These are phyloP conservation scores for zebrafish (Danio rerio) DNA, from an alignment of 2,113 vertebrate genomes.

Conservation along the genomic window DNA sequence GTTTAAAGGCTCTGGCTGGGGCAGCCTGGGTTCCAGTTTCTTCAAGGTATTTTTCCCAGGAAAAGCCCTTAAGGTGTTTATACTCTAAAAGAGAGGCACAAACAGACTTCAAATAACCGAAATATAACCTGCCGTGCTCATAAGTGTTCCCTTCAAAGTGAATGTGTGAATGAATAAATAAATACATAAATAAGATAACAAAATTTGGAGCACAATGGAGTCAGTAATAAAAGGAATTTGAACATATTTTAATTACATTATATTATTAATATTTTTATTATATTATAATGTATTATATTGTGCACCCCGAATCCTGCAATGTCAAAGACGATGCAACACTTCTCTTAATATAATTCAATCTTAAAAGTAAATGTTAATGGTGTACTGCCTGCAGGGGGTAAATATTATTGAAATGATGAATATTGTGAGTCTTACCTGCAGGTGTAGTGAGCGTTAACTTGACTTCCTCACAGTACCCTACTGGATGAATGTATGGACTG, in stretches of 20 bases:
- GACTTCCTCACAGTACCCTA: constrained; percentile 87
- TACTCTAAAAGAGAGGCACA: constrained; percentile 73
- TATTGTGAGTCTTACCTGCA: constrained; percentile 78
- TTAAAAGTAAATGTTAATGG: not conserved
- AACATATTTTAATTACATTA: too few species aligned
- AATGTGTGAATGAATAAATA: too few species aligned
- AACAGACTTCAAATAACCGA: constrained; percentile 2
- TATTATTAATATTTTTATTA: too few species aligned
- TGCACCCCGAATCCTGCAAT: too few species aligned
- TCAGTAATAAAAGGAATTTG: too few species aligned
- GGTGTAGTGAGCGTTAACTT: constrained; percentile 83
- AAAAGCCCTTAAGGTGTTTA: constrained; percentile 84
- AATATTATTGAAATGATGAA: not conserved
- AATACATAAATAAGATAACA: too few species aligned
- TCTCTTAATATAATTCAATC: not conserved
- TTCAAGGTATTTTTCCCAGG: constrained; percentile 89
- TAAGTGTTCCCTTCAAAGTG: too few species aligned
- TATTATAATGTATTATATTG: too few species aligned
- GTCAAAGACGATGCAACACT: too few species aligned
- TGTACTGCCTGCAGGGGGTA: not conserved
- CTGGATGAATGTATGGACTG: constrained; percentile 89
- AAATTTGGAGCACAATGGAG: too few species aligned
- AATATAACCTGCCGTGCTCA: too few species aligned
- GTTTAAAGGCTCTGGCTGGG: constrained; percentile 89
- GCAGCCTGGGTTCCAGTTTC: constrained; percentile 87